Percentiles rank a stretch among this genome's conserved stretches.
phyloP scores from a whole-genome alignment of 2,797 vertebrate genomes.

The Syncerus caffer region DNA sequence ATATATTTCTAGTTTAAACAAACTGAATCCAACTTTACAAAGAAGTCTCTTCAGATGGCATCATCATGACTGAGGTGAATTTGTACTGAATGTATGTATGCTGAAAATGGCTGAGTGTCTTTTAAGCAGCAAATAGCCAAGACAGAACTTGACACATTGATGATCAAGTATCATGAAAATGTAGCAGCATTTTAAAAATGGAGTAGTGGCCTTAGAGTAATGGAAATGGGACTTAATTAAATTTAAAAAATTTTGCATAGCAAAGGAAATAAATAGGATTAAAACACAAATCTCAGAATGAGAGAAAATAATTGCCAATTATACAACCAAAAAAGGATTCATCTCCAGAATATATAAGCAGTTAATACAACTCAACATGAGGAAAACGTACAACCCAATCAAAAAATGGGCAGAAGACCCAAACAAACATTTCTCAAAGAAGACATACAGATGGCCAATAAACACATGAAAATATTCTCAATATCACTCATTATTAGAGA shows the following conservation, averaged over 20 bases:
- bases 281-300: neutral
- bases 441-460: neutral
- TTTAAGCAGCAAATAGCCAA: constrained; percentile 43
- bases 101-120: constrained; percentile 54
- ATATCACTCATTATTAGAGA: neutral
- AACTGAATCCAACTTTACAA: neutral
- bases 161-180: constrained; percentile 63
- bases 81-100: neutral
- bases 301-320: neutral
- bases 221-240: neutral
- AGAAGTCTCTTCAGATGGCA: constrained; percentile 47
- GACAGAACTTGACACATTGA: neutral
- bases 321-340: neutral
- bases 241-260: neutral
- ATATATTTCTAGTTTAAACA: neutral
- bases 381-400: neutral
- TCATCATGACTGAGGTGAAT: constrained; percentile 46
- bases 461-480: neutral
- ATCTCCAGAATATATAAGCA: neutral
- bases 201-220: neutral
- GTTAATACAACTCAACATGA: neutral
- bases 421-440: neutral
- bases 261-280: neutral
- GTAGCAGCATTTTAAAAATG: constrained; percentile 58
- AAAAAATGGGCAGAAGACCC: neutral